Conservation (phyloP, 2,797 vertebrate species). For the Meriones psammophilus region DNA sequence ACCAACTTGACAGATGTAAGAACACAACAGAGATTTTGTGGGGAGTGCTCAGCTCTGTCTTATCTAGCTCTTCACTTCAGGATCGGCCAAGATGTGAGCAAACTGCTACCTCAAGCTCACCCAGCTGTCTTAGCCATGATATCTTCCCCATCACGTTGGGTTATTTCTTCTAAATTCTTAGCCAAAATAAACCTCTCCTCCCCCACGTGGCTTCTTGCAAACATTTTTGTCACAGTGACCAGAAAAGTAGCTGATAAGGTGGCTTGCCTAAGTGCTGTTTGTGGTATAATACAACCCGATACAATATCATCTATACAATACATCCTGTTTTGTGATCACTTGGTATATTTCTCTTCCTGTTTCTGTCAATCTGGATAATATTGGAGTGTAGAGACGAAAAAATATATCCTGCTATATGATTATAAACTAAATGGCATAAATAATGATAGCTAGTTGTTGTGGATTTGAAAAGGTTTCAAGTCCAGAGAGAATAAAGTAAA, state of each 20-base stretch:
- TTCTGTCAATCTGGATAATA: constrained; percentile 26
- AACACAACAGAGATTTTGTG: background rate
- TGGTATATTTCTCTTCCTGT: background rate
- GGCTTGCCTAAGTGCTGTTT: background rate
- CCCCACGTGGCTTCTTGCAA: background rate
- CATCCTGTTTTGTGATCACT: background rate
- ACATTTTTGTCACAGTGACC: background rate
- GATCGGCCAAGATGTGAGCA: background rate
- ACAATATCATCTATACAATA: background rate
- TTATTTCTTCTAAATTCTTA: background rate
- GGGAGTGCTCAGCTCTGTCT: background rate
- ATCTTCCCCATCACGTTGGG: too few species aligned
- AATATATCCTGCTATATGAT: background rate
- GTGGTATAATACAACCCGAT: background rate
- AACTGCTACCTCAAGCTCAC: background rate
- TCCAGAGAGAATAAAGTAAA: background rate
- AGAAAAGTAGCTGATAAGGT: background rate
- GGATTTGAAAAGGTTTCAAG: background rate
- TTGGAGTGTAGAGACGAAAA: background rate
- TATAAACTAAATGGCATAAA: background rate
- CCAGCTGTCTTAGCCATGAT: background rate
- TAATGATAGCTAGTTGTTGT: background rate
- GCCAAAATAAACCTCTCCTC: background rate
- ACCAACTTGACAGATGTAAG: background rate
- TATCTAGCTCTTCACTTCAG: background rate